Conservation (phyloP, 2,797 vertebrate genomes). For the Trichosurus vulpecula region DNA sequence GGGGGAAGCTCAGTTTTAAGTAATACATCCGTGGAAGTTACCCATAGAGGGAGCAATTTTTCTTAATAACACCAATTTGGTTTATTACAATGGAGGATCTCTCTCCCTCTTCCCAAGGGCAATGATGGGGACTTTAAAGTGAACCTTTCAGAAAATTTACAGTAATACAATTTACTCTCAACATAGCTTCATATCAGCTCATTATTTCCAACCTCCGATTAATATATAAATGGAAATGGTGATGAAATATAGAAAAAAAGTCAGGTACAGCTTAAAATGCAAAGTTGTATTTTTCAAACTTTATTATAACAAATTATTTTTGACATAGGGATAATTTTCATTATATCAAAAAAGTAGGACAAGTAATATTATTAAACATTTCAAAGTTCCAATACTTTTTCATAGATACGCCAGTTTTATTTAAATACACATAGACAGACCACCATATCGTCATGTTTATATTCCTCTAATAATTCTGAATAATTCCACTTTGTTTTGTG, state of each 20-base stretch:
- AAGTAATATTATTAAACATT: slow-evolving; percentile 2
- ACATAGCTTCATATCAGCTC: slow-evolving; percentile 31
- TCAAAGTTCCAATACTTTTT: slow-evolving; percentile 25
- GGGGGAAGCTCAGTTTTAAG: slow-evolving; percentile 62
- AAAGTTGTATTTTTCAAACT: slow-evolving; percentile 39
- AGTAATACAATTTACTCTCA: slow-evolving; percentile 25
- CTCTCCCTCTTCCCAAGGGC: slow-evolving; percentile 22
- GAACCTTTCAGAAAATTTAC: slow-evolving; percentile 18
- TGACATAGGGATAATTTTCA: background rate
- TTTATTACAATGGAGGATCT: background rate
- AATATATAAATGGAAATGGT: slow-evolving; percentile 12
- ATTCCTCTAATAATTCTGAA: slow-evolving; percentile 2
- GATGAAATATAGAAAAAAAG: slow-evolving; percentile 23
- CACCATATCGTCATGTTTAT: background rate
- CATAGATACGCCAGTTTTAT: background rate
- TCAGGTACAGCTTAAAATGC: background rate
- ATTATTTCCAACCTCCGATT: slow-evolving; percentile 36
- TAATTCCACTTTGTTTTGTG: background rate
- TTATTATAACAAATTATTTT: slow-evolving; percentile 10
- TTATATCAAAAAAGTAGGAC: background rate
- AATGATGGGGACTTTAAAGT: slow-evolving; percentile 15
- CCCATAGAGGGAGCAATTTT: background rate
- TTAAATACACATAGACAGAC: background rate
- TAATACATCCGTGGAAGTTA: rapidly evolving
- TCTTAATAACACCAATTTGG: background rate